Base-by-base conservation (phyloP, 2,888 invertebrate species). In the Dynastes hyllus region DNA sequence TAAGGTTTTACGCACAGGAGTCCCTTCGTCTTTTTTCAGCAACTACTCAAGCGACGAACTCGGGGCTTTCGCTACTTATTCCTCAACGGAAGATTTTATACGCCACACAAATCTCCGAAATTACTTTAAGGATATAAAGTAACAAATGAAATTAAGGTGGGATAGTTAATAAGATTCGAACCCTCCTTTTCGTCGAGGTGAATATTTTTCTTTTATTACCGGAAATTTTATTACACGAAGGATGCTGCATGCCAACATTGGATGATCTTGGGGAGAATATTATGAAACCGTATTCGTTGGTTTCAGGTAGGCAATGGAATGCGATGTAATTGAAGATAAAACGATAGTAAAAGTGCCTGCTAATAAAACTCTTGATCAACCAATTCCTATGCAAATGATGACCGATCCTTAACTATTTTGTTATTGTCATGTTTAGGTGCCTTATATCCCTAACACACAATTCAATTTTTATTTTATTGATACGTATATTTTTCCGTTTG, bases 121-220 rank as follows among this genome's bases (percentile, higher is more conserved):
- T 77, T 77, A 77, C 77, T 77, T 67, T 67, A 67, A 77, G 77
- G 77, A 69, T 67, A 77, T 77, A 77, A 67, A 66, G 66, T 69
- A 67, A 55, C 58, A 77, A 77, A 67, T 69, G 77, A 76, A 77
- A 77, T 77, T 77, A 77, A 77, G 66, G 77, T 67, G 61, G 45
- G 61, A 61, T 45, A 77, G 77, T 77, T 77, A 77, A 77, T 77
- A 77, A 77, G 77, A 67, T 58, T 58, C 69, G 77, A 58, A 58
- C 69, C 58, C 66, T 58, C 58, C 53, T 55, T 65, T 76, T 66
- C 76, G 61, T 45, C 27, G 61, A 75, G 73, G 73, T 75, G 73
- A 76, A 76, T 66, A 66, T 76, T 76, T 76, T 76, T 66, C 76
- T 76, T 76, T 76, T 76, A 76, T 76, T 65, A 65, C 73, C 37